Evolutionary conservation across 35 echinoderm and acorn worm genomes (phyloP).

Genomic region (Lytechinus pictus): DNA sequence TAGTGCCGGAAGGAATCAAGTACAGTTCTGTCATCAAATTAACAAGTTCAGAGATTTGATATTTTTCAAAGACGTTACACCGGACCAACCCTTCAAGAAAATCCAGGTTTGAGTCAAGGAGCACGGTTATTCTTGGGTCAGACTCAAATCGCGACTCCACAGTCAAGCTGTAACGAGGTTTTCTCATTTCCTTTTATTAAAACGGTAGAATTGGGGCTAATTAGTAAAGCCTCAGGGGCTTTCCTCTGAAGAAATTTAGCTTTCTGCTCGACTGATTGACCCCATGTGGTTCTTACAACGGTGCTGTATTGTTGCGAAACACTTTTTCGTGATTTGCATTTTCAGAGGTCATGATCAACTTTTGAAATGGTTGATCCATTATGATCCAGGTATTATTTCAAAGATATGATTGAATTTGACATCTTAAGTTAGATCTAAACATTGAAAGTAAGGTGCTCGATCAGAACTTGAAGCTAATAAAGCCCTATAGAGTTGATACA

Average conservation of each 20-base stretch:
- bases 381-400: too few relatives aligned
- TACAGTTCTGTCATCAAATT: not conserved
- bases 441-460: too few relatives aligned
- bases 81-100: not conserved
- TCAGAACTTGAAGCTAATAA: too few relatives aligned
- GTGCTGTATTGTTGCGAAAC: not conserved
- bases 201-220: not conserved
- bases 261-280: conserved; percentile 9
- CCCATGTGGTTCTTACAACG: not conserved
- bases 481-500: too few relatives aligned
- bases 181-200: conserved; percentile 20
- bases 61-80: not conserved
- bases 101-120: not conserved
- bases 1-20: not conserved
- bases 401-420: too few relatives aligned
- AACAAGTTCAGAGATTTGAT: not conserved
- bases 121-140: not conserved
- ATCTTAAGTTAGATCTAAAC: too few relatives aligned
- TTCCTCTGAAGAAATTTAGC: not conserved
- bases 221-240: not conserved
- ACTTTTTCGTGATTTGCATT: not conserved
- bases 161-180: not conserved
- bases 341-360: not conserved
- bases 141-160: not conserved
- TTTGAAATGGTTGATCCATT: too few relatives aligned